Percentiles rank a stretch among this genome's conserved stretches.
phyloP scores from a whole-genome alignment of 92 coral and sea anemone genomes.

The Parazoanthus swiftii region DNA sequence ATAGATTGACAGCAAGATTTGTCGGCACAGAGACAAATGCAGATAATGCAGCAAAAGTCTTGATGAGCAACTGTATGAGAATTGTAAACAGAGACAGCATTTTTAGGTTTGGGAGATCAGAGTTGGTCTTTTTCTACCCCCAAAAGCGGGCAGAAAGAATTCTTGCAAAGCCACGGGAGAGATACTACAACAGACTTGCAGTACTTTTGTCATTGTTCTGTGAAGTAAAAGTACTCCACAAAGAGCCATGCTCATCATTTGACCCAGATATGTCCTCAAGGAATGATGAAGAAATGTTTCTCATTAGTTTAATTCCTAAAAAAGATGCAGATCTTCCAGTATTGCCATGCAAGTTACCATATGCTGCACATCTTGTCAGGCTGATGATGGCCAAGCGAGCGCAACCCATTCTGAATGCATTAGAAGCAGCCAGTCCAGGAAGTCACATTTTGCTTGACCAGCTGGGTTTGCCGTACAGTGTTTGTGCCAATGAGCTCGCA shows the following conservation, averaged over 20 bases:
- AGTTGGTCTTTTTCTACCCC: conserved; percentile 80
- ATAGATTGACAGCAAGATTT: conserved; percentile 74
- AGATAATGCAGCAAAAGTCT: conserved; percentile 60
- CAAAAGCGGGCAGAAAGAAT: conserved; percentile 79
- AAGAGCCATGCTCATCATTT: conserved; percentile 73
- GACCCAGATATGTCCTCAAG: conserved; percentile 71
- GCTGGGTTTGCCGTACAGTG: conserved; percentile 58
- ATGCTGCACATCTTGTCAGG: conserved; percentile 82
- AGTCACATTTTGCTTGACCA: conserved; percentile 66
- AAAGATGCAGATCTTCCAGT: conserved; percentile 50
- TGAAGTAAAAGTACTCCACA: conserved; percentile 69
- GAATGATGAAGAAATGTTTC: conserved; percentile 55
- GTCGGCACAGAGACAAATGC: conserved; percentile 84
- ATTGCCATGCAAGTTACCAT: conserved; percentile 25
- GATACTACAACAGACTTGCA: conserved; percentile 82
- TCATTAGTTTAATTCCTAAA: conserved; percentile 84
- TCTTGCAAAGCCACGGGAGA: conserved; percentile 84
- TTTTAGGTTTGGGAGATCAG: conserved; percentile 87
- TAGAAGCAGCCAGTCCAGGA: conserved; percentile 90
- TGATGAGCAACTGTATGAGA: conserved; percentile 74
- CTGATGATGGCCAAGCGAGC: conserved; percentile 79
- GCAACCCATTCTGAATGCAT: conserved; percentile 66
- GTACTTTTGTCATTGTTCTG: conserved; percentile 81
- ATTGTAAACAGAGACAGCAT: conserved; percentile 75
- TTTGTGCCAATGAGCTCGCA: conserved; percentile 62